These are phyloP conservation scores for Dolichoris vasculosae DNA, from an alignment of 1,140 invertebrate genomes.

Conservation along the genomic window DNA sequence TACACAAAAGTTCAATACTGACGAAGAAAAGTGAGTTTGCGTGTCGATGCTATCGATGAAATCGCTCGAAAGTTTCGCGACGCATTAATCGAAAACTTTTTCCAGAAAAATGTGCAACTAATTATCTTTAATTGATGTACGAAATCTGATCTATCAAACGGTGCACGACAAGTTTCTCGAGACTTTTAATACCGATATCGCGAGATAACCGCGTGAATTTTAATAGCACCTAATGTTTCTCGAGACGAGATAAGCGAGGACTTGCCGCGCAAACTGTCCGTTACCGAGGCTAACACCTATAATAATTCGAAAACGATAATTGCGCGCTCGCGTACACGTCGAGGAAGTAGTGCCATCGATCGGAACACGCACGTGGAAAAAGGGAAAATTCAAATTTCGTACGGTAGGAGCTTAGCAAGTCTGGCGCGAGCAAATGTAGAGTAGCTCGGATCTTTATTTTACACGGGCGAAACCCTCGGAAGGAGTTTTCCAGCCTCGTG, in stretches of 20 bases:
- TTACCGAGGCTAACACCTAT: neutral
- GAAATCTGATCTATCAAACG: no score
- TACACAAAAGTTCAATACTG: no score
- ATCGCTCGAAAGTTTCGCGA: no score
- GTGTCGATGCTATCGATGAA: no score
- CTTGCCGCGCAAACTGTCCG: neutral
- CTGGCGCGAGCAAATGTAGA: neutral
- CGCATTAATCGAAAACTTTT: no score
- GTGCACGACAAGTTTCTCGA: no score
- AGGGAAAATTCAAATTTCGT: neutral
- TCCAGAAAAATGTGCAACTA: no score
- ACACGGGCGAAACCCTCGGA: no score
- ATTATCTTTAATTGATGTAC: no score
- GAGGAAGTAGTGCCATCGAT: neutral
- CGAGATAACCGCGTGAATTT: neutral
- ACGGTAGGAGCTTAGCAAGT: neutral
- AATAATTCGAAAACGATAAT: neutral
- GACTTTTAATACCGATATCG: no score
- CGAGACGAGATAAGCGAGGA: neutral
- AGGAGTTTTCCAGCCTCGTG: neutral
- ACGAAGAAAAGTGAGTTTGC: no score
- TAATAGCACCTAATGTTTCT: neutral
- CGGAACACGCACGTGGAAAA: no score
- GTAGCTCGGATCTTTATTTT: conserved; percentile 1
- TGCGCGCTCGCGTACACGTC: neutral